Evolutionary conservation across 1,140 invertebrate species (phyloP).

Genomic region (Aphelinus atriplicis): DNA sequence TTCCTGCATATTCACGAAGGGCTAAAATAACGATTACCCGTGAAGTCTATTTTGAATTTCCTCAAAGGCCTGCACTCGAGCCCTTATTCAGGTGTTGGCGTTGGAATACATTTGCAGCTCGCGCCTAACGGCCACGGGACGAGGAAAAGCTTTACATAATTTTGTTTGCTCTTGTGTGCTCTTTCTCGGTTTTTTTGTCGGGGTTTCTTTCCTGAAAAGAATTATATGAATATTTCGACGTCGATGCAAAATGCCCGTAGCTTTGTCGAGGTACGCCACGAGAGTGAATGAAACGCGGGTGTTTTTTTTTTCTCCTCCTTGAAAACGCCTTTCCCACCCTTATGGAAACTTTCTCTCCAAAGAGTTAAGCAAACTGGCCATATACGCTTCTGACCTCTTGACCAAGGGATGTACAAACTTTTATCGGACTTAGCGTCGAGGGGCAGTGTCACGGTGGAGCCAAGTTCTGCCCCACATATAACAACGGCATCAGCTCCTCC

Average conservation of each 20-base stretch:
- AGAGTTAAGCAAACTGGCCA: too few relatives aligned
- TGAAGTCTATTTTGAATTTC: background rate
- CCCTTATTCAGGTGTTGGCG: background rate
- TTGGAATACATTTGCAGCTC: background rate
- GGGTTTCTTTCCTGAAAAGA: too few relatives aligned
- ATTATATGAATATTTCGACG: too few relatives aligned
- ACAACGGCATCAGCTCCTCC: background rate
- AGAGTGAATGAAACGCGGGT: too few relatives aligned
- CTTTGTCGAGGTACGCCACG: too few relatives aligned
- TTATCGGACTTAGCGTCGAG: background rate
- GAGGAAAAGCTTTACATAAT: conserved; percentile 8
- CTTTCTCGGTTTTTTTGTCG: background rate
- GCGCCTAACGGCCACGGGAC: background rate
- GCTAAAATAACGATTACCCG: conserved; percentile 10
- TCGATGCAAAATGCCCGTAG: too few relatives aligned
- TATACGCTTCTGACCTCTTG: background rate
- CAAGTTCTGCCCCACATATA: conserved; percentile 1
- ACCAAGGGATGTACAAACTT: background rate
- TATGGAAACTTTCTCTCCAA: too few relatives aligned
- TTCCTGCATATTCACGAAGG: background rate
- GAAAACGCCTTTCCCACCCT: background rate
- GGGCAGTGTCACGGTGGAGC: background rate
- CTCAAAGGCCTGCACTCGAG: background rate
- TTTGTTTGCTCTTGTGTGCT: background rate
- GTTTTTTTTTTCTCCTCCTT: background rate